Percentiles rank a stretch among this genome's conserved stretches.
These are phyloP conservation scores for Selenia dentaria DNA, from an alignment of 2,888 invertebrate genomes.

Conservation along the genomic window DNA sequence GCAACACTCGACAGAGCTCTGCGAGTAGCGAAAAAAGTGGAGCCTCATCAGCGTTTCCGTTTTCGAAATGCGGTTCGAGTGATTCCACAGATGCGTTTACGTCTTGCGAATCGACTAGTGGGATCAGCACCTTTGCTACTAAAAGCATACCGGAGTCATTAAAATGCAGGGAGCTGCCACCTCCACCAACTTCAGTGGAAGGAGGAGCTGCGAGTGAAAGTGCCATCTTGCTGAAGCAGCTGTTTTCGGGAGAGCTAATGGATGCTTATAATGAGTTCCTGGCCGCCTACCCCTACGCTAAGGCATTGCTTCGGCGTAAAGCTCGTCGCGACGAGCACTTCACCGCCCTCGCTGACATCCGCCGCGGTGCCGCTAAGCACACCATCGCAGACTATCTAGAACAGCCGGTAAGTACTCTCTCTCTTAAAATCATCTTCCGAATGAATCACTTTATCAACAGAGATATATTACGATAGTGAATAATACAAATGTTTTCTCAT, in stretches of 20 bases:
- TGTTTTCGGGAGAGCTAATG: conserved; percentile 88
- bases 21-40: conserved; percentile 78
- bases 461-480: conserved; percentile 46
- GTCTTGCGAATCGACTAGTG: conserved; percentile 77
- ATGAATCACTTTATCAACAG: conserved; percentile 34
- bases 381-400: conserved; percentile 86
- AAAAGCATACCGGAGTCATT: conserved; percentile 67
- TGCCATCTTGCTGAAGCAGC: conserved; percentile 77
- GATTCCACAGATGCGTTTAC: conserved; percentile 75
- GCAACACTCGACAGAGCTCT: conserved; percentile 73
- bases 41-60: conserved; percentile 77
- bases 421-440: conserved; percentile 26
- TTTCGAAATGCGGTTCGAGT: conserved; percentile 80
- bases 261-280: conserved; percentile 87
- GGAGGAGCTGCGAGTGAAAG: conserved; percentile 66
- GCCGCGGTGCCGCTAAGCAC: conserved; percentile 87
- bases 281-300: conserved; percentile 84
- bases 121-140: conserved; percentile 67
- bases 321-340: conserved; percentile 87
- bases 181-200: conserved; percentile 47
- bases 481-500: conserved; percentile 52
- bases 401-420: conserved; percentile 86
- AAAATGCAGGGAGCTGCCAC: conserved; percentile 69
- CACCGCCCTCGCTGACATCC: conserved; percentile 86
- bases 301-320: conserved; percentile 86